Evolutionary conservation across 2,797 vertebrate species (phyloP).

Genomic region (Xiphorhynchus erythropygius): DNA sequence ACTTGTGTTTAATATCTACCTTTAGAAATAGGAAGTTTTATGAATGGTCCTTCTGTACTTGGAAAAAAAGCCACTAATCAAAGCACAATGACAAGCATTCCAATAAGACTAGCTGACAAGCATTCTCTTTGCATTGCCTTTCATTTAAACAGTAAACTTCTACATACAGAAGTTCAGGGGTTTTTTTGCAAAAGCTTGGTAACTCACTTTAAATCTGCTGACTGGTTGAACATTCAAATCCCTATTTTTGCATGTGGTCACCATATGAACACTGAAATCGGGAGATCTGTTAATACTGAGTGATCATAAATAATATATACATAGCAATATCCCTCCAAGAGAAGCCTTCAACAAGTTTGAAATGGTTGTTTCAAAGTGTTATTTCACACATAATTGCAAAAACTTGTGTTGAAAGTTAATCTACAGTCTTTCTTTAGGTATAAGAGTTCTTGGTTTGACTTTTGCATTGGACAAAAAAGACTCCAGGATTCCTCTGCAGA

Average conservation of each 20-base stretch:
- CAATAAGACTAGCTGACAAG: not conserved
- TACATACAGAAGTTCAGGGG: not conserved
- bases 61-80: not conserved
- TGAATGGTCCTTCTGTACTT: slow-evolving; percentile 28
- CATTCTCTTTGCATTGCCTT: slow-evolving; percentile 37
- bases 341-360: not conserved
- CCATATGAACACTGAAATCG: not conserved
- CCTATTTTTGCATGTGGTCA: not conserved
- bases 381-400: not conserved
- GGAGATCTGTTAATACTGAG: not conserved
- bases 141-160: slow-evolving; percentile 33
- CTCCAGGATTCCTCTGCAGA: not conserved
- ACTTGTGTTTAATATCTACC: not conserved
- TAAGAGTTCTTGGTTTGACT: not conserved
- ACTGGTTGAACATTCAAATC: not conserved
- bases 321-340: not conserved
- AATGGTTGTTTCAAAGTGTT: not conserved
- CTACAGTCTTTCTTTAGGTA: not conserved
- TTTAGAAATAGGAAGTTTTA: slow-evolving; percentile 42
- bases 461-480: not conserved
- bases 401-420: not conserved
- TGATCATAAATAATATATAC: not conserved
- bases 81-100: slow-evolving; percentile 18
- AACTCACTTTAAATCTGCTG: not conserved
- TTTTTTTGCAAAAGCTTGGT: not conserved